Conservation (phyloP, 2,888 invertebrate genomes). For the Philopedon plagiatum region DNA sequence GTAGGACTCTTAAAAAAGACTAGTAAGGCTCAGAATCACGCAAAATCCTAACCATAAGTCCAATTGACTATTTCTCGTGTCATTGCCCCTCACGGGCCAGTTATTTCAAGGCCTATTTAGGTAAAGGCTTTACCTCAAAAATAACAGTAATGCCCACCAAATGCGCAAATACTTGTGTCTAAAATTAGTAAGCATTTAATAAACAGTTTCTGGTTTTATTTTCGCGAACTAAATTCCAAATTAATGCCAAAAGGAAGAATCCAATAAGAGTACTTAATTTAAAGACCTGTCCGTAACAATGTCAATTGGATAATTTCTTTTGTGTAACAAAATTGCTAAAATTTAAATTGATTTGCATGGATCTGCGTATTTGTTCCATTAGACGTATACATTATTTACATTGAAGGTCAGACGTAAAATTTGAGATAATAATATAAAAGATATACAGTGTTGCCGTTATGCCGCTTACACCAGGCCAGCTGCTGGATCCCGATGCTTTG, state of each 20-base stretch:
- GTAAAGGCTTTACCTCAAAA: not conserved
- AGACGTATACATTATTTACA: not conserved
- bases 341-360: conserved; percentile 4
- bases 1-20: too few relatives aligned
- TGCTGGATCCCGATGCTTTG: too few relatives aligned
- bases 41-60: not conserved
- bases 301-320: not conserved
- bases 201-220: not conserved
- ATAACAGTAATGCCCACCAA: not conserved
- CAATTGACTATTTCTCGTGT: conserved; percentile 16
- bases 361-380: not conserved
- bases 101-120: not conserved
- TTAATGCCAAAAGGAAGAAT: not conserved
- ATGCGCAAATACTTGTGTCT: not conserved
- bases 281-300: not conserved
- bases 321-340: not conserved
- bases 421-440: not conserved
- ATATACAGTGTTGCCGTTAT: not conserved
- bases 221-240: not conserved
- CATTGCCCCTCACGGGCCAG: conserved; percentile 3
- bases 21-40: too few relatives aligned
- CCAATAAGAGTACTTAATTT: not conserved
- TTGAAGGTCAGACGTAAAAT: not conserved
- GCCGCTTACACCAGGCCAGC: too few relatives aligned
- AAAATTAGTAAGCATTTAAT: too few relatives aligned